Percentiles rank a stretch among this genome's conserved stretches.
Conservation (phyloP, 2,797 vertebrate species). For the Diplodus puntazzo region DNA sequence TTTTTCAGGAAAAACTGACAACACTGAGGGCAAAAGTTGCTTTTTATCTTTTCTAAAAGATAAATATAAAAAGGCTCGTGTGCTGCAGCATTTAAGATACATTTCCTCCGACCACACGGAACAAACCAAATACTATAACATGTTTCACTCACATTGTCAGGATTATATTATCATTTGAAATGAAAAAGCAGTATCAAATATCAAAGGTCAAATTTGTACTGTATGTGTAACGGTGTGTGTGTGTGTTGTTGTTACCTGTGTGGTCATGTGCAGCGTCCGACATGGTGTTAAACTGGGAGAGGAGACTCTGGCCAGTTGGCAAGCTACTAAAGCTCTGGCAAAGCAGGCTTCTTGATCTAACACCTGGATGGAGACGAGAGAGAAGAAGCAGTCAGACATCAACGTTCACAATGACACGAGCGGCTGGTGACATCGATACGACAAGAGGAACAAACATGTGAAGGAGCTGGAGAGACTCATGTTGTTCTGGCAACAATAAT, state of each 20-base stretch:
- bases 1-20: no score
- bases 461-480: neutral
- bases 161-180: no score
- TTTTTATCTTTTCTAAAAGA: no score
- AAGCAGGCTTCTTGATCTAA: slow-evolving; percentile 60
- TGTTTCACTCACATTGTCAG: no score
- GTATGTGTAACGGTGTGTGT: neutral
- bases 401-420: neutral
- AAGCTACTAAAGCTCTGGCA: slow-evolving; percentile 57
- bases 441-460: neutral
- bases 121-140: no score
- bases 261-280: slow-evolving; percentile 81
- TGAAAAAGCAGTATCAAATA: no score
- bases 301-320: slow-evolving; percentile 39
- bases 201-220: no score
- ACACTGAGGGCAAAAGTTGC: no score
- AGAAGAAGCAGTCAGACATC: neutral
- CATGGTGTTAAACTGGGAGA: slow-evolving; percentile 57
- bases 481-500: no score
- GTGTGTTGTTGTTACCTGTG: slow-evolving; percentile 83
- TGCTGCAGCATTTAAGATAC: no score
- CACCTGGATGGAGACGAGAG: slow-evolving; percentile 54
- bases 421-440: neutral
- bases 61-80: no score
- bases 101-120: no score